Percentiles rank a stretch among this genome's conserved stretches.
phyloP scores from a whole-genome alignment of 2,797 vertebrate species.

The Eulemur rubriventer region DNA sequence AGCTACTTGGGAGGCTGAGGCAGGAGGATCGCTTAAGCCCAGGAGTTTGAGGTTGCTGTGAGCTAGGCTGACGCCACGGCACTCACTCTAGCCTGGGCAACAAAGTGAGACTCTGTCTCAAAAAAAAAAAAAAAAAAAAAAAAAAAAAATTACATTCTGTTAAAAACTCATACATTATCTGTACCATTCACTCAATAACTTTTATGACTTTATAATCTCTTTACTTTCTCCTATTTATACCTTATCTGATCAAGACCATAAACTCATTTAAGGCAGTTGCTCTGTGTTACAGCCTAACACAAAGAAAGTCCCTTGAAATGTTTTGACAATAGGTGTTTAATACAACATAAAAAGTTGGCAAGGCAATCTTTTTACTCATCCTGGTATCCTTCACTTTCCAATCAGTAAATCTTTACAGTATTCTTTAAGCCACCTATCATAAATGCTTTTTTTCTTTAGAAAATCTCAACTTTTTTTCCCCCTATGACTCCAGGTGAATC shows the following conservation, averaged over 20 bases:
- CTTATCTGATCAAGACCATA: not conserved
- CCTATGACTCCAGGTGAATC: not conserved
- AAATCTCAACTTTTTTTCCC: not conserved
- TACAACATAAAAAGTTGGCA: not conserved
- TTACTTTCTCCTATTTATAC: not conserved
- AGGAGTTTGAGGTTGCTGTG: no score
- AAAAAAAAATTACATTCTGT: not conserved
- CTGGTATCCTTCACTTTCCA: not conserved
- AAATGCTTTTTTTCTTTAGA: not conserved
- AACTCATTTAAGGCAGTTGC: not conserved
- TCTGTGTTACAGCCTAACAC: not conserved
- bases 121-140: no score
- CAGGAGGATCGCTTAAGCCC: no score
- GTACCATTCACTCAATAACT: not conserved
- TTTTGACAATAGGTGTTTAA: not conserved
- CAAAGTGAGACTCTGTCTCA: no score
- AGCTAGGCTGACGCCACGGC: no score
- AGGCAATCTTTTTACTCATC: not conserved
- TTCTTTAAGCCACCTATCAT: not conserved
- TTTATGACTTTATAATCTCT: not conserved
- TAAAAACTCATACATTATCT: not conserved
- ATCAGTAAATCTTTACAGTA: not conserved
- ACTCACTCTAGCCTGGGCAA: no score
- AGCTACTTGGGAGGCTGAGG: no score
- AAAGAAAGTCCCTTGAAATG: not conserved